A percentile compares a stretch with the other conserved stretches of the same genome.
Evolutionary conservation across 2,888 invertebrate species (phyloP).

Genomic region (Xestia xanthographa): DNA sequence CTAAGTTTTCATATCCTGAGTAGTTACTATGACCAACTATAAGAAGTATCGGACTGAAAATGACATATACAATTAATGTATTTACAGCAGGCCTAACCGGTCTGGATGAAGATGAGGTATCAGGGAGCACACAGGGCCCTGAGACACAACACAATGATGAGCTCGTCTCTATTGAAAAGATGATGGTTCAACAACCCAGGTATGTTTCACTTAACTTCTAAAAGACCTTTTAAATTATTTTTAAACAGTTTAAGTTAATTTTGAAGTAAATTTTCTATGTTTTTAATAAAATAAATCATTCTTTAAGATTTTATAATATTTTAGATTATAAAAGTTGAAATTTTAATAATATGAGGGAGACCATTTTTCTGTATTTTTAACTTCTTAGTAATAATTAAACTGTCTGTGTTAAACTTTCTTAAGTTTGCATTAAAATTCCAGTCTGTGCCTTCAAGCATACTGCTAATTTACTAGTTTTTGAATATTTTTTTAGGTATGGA

Average conservation of each 20-base stretch:
- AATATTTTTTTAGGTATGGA: not conserved
- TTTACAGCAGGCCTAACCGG: constrained; percentile 77
- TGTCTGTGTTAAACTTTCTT: no score
- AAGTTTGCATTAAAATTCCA: not conserved
- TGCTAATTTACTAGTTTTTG: not conserved
- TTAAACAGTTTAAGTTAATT: not conserved
- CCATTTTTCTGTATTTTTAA: not conserved
- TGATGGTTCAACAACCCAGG: constrained; percentile 85
- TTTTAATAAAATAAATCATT: not conserved
- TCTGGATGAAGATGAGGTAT: constrained; percentile 74
- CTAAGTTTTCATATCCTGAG: not conserved
- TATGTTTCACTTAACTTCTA: constrained; percentile 53
- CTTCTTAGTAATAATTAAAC: no score
- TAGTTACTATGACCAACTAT: not conserved
- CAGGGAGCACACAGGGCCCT: constrained; percentile 70
- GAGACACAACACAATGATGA: constrained; percentile 76
- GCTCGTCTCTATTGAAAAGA: constrained; percentile 75
- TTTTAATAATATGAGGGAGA: not conserved
- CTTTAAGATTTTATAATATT: not conserved
- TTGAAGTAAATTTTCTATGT: not conserved
- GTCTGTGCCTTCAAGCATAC: not conserved
- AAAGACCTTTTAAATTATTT: not conserved
- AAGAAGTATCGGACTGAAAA: not conserved
- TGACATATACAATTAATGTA: not conserved
- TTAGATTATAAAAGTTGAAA: not conserved